phyloP scores from a whole-genome alignment of 2,888 invertebrate species.

The Cosmopolites sordidus region DNA sequence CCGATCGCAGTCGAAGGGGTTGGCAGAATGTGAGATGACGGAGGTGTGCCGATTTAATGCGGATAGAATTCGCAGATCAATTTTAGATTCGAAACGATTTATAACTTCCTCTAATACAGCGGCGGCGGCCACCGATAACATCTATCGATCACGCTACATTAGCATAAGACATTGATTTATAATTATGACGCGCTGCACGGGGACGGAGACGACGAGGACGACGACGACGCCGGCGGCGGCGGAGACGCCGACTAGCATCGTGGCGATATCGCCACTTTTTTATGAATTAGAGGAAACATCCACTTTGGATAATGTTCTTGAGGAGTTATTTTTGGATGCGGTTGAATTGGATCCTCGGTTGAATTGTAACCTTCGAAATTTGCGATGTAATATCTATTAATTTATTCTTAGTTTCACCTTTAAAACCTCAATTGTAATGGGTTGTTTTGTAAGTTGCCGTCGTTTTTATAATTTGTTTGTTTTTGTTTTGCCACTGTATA shows the following conservation, averaged over 20 bases:
- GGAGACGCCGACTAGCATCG: conserved; percentile 1
- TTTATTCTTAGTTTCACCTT: too few species aligned
- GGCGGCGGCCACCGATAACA: conserved; percentile 40
- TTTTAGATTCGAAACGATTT: conserved; percentile 50
- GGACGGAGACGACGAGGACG: conserved; percentile 14
- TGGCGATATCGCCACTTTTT: conserved; percentile 29
- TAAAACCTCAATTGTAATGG: too few species aligned
- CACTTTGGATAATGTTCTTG: conserved; percentile 23
- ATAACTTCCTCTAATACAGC: conserved; percentile 49
- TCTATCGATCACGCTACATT: conserved; percentile 50
- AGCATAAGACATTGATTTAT: conserved; percentile 51
- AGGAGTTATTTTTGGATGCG: neutral
- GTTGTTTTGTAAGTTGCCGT: too few species aligned
- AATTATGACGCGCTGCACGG: conserved; percentile 41
- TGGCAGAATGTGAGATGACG: conserved; percentile 37
- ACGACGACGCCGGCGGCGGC: conserved; percentile 10
- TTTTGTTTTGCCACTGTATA: too few species aligned
- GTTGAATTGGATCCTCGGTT: neutral
- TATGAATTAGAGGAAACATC: conserved; percentile 35
- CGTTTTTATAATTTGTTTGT: too few species aligned
- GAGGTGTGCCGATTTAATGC: conserved; percentile 47
- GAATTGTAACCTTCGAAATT: too few species aligned
- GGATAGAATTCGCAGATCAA: conserved; percentile 48
- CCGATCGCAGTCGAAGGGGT: conserved; percentile 4
- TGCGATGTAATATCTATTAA: too few species aligned